Evolutionary conservation across 2,888 invertebrate genomes (phyloP), one percentile per base, ranked within the genome.

Genomic region (Carterocephalus palaemon): DNA sequence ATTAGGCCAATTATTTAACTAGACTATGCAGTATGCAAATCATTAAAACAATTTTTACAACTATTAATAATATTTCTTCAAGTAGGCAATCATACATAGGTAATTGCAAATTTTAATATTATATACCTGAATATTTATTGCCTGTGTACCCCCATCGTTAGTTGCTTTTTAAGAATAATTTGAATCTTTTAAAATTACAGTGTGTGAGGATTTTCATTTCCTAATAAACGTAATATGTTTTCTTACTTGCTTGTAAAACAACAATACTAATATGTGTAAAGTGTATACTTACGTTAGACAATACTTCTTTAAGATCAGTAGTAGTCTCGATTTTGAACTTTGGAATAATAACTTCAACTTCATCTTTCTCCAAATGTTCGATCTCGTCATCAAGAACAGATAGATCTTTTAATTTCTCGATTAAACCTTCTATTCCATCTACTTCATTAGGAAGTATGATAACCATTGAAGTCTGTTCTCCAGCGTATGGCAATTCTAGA

Each of bases 271-370:
- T 12, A 10, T 16, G n/a, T n/a, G n/a, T n/a, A n/a, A n/a, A n/a
- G n/a, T n/a, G n/a, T n/a, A 29, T 46, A 59, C 62, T 74, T 70
- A 95, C 95, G 67, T 91, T 82, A 32, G 66, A 33, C 3, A 95
- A 79, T 13, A 89, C 70, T 0, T 87, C 70, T 46, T 88, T 88
- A 8, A 95, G 81, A 41, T 92, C 67, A 3, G 92, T 88, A n/a
- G 88, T 88, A 8, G 90, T 90, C 74, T 95, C 94, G 37, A 95
- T 89, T 69, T 91, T 93, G 69, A 96, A 95, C 65, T 90, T 94
- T 0, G 96, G 96, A 36, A 96, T 67, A 19, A 78, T 83, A 0
- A 95, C 85, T 1, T 87, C 67, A 1, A 95, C 91, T 60, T 91
- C 89, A 1, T 67, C 60, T 0, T 48, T 5, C 0, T 48, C 49